Percentiles rank a stretch among this genome's conserved stretches.
These are phyloP conservation scores for Ceratina japonica DNA, from an alignment of 1,140 invertebrate species.

Conservation along the genomic window DNA sequence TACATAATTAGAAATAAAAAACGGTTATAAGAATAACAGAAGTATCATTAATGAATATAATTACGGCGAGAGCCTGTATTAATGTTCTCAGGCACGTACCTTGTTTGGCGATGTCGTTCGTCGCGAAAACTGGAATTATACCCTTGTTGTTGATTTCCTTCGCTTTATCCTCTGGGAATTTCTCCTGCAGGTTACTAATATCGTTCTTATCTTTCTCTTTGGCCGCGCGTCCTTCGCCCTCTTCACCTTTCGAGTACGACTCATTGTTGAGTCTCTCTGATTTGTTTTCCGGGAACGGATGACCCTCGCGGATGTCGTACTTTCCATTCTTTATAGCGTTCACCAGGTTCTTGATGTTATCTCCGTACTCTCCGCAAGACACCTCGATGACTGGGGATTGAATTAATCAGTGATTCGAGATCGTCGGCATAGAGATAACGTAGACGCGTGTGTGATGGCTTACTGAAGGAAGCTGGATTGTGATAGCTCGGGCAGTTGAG, in stretches of 20 bases:
- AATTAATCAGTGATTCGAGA: background rate
- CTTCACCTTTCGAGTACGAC: constrained; percentile 66
- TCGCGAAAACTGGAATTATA: constrained; percentile 81
- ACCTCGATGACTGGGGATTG: constrained; percentile 90
- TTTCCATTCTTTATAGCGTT: constrained; percentile 91
- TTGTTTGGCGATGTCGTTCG: constrained; percentile 85
- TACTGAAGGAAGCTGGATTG: constrained; percentile 97
- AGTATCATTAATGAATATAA: background rate
- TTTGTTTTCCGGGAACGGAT: constrained; percentile 82
- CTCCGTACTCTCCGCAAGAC: constrained; percentile 96
- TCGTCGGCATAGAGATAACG: background rate
- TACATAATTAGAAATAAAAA: too few species aligned
- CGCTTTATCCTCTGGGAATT: constrained; percentile 78
- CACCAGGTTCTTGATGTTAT: constrained; percentile 91
- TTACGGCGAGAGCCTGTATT: background rate
- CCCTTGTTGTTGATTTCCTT: constrained; percentile 70
- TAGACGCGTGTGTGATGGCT: constrained; percentile 56
- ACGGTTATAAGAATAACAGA: too few species aligned
- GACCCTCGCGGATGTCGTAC: constrained; percentile 85
- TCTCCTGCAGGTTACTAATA: constrained; percentile 77
- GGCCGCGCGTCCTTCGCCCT: constrained; percentile 67
- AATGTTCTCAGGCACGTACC: constrained; percentile 55
- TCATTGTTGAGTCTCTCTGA: constrained; percentile 83
- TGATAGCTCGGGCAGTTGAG: constrained; percentile 96
- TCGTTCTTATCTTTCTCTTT: constrained; percentile 80